Evolutionary conservation across 1,140 invertebrate species (phyloP), one percentile per base, ranked within the genome.

Genomic region (Tetramorium alpestre): DNA sequence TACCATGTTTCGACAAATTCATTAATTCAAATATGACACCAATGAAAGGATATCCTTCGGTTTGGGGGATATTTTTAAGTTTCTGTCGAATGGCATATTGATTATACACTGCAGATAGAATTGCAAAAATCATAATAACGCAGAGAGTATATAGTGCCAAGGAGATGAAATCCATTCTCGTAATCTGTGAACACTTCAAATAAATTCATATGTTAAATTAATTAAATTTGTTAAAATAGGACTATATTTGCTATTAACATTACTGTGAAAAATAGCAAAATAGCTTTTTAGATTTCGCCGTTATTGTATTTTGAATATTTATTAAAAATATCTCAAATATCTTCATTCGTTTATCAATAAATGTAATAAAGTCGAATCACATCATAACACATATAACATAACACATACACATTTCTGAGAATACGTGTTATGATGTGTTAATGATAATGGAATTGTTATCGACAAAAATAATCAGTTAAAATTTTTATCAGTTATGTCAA

Each of bases 1-100:
- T 86, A 93, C 93, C 92, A 89, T 92, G 70, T 0, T 51, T 64
- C 2, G 85, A 58, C 13, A 88, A 0, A 25, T 64, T 90, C 1
- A 33, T 38, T 1, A 90, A 1, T 33, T 82, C 8, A 28, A 88
- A 72, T 18, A 47, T 1, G 3, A 88, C 13, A 7, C 92, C 91
- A 54, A 93, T 49, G 22, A 91, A 77, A 13, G 93, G 91, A 58
- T 64, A 69, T n/a, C 22, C 41, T 2, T 51, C 7, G 4, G 76
- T 77, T 60, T 87, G 69, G 2, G 91, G 91, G 51, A 93, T 73
- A 56, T 88, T 84, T 38, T 89, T 90, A 4, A 91, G 3, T 25
- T 70, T 69, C 0, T 60, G 76, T 22, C 87, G 75, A 73, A 87
- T 80, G 22, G 60, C 44, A 60, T 88, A 85, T 0, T 86, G 47